Evolutionary conservation across 2,888 invertebrate species (phyloP).

Genomic region (Gryllus longicercus): DNA sequence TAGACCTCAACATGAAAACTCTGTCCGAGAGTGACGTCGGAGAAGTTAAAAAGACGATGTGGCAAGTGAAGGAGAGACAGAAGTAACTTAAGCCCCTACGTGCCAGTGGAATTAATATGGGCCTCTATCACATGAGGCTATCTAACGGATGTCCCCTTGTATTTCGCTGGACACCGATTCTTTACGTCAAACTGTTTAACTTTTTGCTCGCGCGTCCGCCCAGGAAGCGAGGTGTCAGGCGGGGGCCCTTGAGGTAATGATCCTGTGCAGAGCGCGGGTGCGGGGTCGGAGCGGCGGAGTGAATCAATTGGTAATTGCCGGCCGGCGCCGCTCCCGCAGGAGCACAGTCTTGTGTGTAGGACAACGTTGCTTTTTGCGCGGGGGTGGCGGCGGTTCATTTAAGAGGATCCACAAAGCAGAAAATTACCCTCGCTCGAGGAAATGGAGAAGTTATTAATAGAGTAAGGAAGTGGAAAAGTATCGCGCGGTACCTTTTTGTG

Average conservation of each 20-base stretch:
- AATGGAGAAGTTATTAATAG: neutral
- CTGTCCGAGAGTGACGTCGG: too few relatives aligned
- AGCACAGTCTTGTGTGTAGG: neutral
- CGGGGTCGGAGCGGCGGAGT: neutral
- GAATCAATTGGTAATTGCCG: neutral
- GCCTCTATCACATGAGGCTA: too few relatives aligned
- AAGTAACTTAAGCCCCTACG: too few relatives aligned
- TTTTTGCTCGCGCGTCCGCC: too few relatives aligned
- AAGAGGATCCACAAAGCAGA: neutral
- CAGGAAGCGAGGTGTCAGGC: neutral
- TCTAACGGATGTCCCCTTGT: too few relatives aligned
- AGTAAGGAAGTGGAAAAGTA: neutral
- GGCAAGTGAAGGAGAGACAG: too few relatives aligned
- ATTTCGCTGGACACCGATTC: too few relatives aligned
- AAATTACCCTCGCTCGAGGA: neutral
- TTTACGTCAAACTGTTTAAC: too few relatives aligned
- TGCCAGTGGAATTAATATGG: too few relatives aligned
- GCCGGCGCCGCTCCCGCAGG: neutral
- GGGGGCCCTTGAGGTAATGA: neutral
- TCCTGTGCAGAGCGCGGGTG: neutral
- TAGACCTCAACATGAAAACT: too few relatives aligned
- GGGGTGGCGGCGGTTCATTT: neutral
- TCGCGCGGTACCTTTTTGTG: too few relatives aligned
- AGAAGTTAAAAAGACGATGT: too few relatives aligned
- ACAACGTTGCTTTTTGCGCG: neutral